Conservation (phyloP, 2,888 invertebrate species). For the Perdita meconis region DNA sequence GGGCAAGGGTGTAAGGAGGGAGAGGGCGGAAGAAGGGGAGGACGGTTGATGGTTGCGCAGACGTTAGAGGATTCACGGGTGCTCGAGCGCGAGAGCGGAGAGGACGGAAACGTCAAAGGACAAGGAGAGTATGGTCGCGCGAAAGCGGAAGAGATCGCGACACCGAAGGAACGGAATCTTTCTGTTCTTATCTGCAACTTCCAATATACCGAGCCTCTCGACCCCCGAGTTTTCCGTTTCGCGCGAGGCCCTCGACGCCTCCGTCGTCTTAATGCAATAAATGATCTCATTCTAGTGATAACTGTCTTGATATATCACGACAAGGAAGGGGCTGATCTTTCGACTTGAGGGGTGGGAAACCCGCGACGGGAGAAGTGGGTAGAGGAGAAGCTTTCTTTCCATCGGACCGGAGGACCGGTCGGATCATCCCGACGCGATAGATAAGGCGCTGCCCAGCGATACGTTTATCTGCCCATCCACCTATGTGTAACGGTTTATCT, state of each 20-base stretch:
- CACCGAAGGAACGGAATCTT: conserved; percentile 31
- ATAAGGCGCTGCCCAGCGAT: conserved; percentile 53
- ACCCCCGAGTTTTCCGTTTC: conserved; percentile 71
- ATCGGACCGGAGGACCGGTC: conserved; percentile 33
- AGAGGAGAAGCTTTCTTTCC: conserved; percentile 53
- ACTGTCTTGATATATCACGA: conserved; percentile 80
- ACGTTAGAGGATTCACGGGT: conserved; percentile 38
- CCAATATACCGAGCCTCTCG: conserved; percentile 74
- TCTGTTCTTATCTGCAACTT: conserved; percentile 78
- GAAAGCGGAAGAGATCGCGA: conserved; percentile 3
- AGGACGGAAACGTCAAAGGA: conserved; percentile 36
- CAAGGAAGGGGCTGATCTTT: conserved; percentile 53
- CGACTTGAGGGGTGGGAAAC: conserved; percentile 1
- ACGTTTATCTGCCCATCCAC: conserved; percentile 50
- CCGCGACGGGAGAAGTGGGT: conserved; percentile 32
- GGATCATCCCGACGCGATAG: conserved; percentile 53
- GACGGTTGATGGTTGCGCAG: conserved; percentile 38
- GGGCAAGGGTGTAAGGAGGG: not conserved
- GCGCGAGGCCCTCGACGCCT: conserved; percentile 54
- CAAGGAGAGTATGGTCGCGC: conserved; percentile 12
- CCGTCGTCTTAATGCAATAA: conserved; percentile 78
- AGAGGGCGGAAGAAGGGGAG: not conserved
- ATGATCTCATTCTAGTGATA: conserved; percentile 81
- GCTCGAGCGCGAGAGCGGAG: conserved; percentile 16
- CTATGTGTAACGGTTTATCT: conserved; percentile 52